Conservation (phyloP, 2,797 vertebrate species). For the Sebastolobus alascanus region DNA sequence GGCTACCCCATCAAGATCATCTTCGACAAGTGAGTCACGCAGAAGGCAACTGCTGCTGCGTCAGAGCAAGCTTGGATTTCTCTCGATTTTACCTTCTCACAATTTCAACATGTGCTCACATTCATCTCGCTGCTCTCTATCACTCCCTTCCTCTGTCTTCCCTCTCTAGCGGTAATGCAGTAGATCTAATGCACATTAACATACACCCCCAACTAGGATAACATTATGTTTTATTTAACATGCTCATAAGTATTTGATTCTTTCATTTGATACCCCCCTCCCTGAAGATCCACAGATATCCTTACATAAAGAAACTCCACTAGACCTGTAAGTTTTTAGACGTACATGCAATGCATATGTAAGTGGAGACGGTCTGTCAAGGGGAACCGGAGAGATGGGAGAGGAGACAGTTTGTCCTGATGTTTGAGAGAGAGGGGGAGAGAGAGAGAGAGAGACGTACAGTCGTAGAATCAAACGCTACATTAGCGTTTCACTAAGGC, state of each 20-base stretch:
- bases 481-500: conserved; percentile 59
- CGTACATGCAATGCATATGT: background rate
- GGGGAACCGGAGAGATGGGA: conserved; percentile 26
- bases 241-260: conserved; percentile 46
- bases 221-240: conserved; percentile 58
- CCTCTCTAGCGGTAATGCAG: conserved; percentile 11
- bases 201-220: conserved; percentile 18
- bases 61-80: conserved; percentile 6
- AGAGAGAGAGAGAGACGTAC: conserved; percentile 9
- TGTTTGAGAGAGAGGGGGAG: conserved; percentile 30
- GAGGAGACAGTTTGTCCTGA: conserved; percentile 42
- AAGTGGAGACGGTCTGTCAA: conserved; percentile 44
- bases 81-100: background rate
- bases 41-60: background rate
- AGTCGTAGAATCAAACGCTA: conserved; percentile 58
- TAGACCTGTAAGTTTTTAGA: background rate
- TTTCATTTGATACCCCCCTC: conserved; percentile 40
- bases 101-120: conserved; percentile 1
- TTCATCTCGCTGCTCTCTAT: background rate
- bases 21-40: conserved; percentile 94
- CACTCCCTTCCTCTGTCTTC: background rate
- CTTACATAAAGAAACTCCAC: background rate
- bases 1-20: conserved; percentile 99
- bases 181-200: conserved; percentile 24
- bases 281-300: conserved; percentile 22